A percentile compares a stretch with the other conserved stretches of the same genome.
Conservation (phyloP, 2,113 vertebrate genomes). For the Chaetops frenatus region DNA sequence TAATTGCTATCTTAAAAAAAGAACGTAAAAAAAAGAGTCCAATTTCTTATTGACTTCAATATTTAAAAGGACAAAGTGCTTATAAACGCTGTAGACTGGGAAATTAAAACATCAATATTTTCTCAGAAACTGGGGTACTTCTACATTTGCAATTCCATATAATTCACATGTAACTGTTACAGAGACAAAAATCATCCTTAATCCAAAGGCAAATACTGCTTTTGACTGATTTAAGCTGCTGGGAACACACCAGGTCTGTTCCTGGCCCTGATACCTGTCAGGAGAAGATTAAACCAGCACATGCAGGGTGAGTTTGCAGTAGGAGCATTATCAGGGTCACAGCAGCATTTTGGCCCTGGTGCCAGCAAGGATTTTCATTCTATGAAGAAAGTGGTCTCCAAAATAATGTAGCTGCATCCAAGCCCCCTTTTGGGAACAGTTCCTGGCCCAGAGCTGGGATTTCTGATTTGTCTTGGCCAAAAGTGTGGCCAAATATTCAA, state of each 20-base stretch:
- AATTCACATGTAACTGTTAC: neutral
- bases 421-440: neutral
- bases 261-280: neutral
- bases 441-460: neutral
- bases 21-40: neutral
- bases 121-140: neutral
- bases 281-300: neutral
- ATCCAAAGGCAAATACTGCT: neutral
- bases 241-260: neutral
- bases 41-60: neutral
- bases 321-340: neutral
- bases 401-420: neutral
- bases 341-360: neutral
- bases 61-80: neutral
- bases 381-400: neutral
- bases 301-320: accelerated
- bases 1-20: neutral
- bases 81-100: neutral
- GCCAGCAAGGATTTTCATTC: neutral
- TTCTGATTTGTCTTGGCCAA: neutral
- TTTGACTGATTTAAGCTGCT: neutral
- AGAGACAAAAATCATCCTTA: neutral
- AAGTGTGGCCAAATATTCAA: neutral
- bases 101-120: neutral
- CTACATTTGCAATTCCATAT: neutral